Percentiles rank a stretch among this genome's conserved stretches.
Conservation (phyloP, 2,797 vertebrate species). For the Tenualosa ilisha region DNA sequence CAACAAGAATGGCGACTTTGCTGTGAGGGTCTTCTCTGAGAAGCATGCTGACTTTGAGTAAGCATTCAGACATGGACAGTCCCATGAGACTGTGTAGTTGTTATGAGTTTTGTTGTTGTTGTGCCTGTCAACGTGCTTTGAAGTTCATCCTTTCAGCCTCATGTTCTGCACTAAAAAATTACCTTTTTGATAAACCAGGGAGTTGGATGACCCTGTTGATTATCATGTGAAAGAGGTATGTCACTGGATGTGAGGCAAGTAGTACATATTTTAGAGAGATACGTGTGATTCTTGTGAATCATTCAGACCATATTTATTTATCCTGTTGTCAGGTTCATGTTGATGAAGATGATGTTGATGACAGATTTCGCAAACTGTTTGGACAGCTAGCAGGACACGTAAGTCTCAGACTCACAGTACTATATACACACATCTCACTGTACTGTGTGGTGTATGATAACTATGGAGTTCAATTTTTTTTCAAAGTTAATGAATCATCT, state of each 20-base stretch:
- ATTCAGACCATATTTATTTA: neutral
- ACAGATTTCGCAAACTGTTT: slow-evolving; percentile 79
- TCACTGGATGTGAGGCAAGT: neutral
- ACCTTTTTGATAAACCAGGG: neutral
- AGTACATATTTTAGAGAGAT: neutral
- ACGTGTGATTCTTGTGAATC: neutral
- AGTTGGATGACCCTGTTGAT: neutral
- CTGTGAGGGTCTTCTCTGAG: slow-evolving; percentile 74
- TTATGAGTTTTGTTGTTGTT: no score
- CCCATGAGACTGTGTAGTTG: neutral
- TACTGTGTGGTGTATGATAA: no score
- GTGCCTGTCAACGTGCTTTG: no score
- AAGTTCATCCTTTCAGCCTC: neutral
- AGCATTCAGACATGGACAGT: slow-evolving; percentile 24
- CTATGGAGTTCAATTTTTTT: no score
- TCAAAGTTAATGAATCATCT: no score
- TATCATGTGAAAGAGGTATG: neutral
- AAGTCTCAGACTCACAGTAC: slow-evolving; percentile 45
- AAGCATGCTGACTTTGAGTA: slow-evolving; percentile 70
- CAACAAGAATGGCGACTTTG: slow-evolving; percentile 72
- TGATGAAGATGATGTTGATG: slow-evolving; percentile 77
- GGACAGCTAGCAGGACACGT: slow-evolving; percentile 81
- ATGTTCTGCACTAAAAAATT: slow-evolving; percentile 38
- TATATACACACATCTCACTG: neutral
- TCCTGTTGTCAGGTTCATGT: slow-evolving; percentile 64